Evolutionary conservation across 2,888 invertebrate species (phyloP).

Genomic region (Phytoseiulus persimilis): DNA sequence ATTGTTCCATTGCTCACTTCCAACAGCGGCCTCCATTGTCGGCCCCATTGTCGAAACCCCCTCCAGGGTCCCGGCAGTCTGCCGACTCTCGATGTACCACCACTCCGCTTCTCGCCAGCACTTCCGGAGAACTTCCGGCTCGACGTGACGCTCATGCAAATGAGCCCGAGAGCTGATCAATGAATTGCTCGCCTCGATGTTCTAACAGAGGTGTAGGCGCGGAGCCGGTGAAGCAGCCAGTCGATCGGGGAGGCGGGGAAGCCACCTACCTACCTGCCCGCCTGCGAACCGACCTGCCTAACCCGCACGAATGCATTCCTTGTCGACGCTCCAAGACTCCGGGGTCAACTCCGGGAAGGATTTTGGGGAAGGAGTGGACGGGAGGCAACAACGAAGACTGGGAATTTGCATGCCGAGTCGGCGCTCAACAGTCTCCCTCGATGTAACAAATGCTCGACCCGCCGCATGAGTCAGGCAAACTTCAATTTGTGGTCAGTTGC

Average conservation of each 20-base stretch:
- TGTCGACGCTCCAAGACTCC: neutral
- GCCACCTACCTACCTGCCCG: too few relatives aligned
- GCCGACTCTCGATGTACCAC: neutral
- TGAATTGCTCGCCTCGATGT: neutral
- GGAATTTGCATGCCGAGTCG: neutral
- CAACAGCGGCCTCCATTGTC: neutral
- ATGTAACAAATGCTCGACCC: neutral
- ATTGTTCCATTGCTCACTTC: constrained; percentile 28
- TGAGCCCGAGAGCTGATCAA: constrained; percentile 14
- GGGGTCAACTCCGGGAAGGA: neutral
- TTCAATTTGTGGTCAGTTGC: neutral
- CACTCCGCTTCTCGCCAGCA: neutral
- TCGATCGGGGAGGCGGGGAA: neutral
- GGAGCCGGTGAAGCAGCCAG: neutral
- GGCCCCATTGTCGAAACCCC: neutral
- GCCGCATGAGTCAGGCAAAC: neutral
- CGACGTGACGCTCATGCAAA: constrained; percentile 38
- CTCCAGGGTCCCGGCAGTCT: neutral
- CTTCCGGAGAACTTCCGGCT: neutral
- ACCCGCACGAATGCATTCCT: neutral
- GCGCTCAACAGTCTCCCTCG: neutral
- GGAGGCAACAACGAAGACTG: neutral
- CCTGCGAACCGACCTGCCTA: too few relatives aligned
- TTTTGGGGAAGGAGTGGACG: neutral
- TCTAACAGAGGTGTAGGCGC: neutral